Percentiles rank a stretch among this genome's conserved stretches.
Evolutionary conservation across 1,140 invertebrate genomes (phyloP).

Genomic region (Acromyrmex charruanus): DNA sequence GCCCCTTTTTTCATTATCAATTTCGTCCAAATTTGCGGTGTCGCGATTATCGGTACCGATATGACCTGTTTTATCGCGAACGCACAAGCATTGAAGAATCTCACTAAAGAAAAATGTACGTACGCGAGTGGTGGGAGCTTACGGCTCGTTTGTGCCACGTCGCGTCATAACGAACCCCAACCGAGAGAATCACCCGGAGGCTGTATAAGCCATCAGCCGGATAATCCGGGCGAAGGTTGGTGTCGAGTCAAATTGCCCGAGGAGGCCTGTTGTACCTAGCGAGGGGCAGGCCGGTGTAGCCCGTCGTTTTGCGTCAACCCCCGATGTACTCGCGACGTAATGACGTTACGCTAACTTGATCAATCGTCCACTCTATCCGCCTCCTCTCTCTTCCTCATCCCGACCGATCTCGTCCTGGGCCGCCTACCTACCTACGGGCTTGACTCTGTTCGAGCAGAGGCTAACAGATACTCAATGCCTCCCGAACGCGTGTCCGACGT

Average conservation of each 20-base stretch:
- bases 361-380: slow-evolving; percentile 77
- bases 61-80: neutral
- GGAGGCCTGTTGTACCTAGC: slow-evolving; percentile 63
- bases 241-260: slow-evolving; percentile 82
- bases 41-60: neutral
- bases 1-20: neutral
- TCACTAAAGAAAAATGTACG: neutral
- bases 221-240: slow-evolving; percentile 75
- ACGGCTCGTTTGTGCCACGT: slow-evolving; percentile 42
- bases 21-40: neutral
- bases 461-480: slow-evolving; percentile 77
- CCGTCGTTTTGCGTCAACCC: slow-evolving; percentile 75
- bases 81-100: no score
- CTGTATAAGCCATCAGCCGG: slow-evolving; percentile 42
- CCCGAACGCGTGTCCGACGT: slow-evolving; percentile 56
- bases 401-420: neutral
- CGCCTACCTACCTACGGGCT: slow-evolving; percentile 50
- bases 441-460: slow-evolving; percentile 73
- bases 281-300: slow-evolving; percentile 24
- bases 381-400: slow-evolving; percentile 8
- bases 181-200: slow-evolving; percentile 24
- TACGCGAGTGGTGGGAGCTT: neutral
- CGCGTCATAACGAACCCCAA: slow-evolving; percentile 33
- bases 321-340: slow-evolving; percentile 74
- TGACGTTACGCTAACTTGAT: slow-evolving; percentile 81